Evolutionary conservation across 2,113 vertebrate genomes (phyloP).

Genomic region (Cromileptes altivelis): DNA sequence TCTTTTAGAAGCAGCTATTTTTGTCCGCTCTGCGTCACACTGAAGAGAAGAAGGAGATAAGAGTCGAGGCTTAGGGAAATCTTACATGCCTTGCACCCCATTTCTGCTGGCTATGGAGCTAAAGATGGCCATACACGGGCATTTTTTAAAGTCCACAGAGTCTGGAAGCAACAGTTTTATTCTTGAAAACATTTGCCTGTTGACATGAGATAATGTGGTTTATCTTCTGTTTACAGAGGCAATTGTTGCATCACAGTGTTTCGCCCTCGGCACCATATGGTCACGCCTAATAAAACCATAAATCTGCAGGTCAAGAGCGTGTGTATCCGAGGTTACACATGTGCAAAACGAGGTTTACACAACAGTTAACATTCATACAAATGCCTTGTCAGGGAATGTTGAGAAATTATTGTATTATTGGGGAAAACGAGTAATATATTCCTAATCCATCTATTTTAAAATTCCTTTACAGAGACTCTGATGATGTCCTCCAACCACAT

Average conservation of each 20-base stretch:
- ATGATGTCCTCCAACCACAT: not conserved
- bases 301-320: not conserved
- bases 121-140: not conserved
- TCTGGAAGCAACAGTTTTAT: slow-evolving; percentile 12
- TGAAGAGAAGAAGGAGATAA: slow-evolving; percentile 59
- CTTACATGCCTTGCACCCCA: slow-evolving; percentile 45
- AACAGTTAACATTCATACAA: not conserved
- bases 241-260: slow-evolving; percentile 15
- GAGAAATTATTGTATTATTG: not conserved
- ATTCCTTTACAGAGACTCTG: not conserved
- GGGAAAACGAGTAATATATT: not conserved
- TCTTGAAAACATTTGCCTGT: not conserved
- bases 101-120: slow-evolving; percentile 22
- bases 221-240: slow-evolving; percentile 22
- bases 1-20: slow-evolving; percentile 77
- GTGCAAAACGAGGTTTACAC: not conserved
- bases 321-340: not conserved
- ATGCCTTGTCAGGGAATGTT: not conserved
- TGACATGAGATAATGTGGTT: not conserved
- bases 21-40: slow-evolving; percentile 68
- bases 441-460: not conserved
- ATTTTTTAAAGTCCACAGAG: not conserved
- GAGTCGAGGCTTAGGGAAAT: slow-evolving; percentile 61
- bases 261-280: slow-evolving; percentile 27
- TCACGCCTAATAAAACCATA: slow-evolving; percentile 32